phyloP scores from a whole-genome alignment of 2,888 invertebrate species.

The Stegophylla sp. region DNA sequence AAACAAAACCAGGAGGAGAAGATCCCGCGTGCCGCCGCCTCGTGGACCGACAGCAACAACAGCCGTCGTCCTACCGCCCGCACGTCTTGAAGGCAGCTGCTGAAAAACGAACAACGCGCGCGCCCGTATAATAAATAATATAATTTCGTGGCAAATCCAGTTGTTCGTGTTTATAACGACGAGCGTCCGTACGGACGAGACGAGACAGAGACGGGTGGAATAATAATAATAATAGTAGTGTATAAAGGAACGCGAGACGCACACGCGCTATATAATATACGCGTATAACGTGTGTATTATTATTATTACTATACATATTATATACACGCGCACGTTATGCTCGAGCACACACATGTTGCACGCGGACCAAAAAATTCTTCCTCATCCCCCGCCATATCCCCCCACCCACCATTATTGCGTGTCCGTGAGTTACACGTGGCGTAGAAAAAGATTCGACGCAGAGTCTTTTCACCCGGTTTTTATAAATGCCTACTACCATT shows the following conservation, averaged over 20 bases:
- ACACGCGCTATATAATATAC: slow-evolving; percentile 6
- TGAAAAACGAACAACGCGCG: slow-evolving; percentile 55
- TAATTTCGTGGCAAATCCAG: slow-evolving; percentile 54
- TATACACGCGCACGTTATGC: background rate
- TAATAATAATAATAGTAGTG: slow-evolving; percentile 36
- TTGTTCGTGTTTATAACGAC: slow-evolving; percentile 45
- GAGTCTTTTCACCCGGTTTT: too few species aligned
- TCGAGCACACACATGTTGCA: slow-evolving; percentile 45
- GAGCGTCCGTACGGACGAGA: background rate
- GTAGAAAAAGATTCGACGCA: too few species aligned
- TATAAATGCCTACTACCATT: too few species aligned
- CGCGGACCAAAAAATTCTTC: slow-evolving; percentile 14
- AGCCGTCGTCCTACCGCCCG: slow-evolving; percentile 18
- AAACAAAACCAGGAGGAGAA: too few species aligned
- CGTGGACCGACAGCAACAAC: slow-evolving; percentile 25
- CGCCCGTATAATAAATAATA: slow-evolving; percentile 5
- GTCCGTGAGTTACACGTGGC: too few species aligned
- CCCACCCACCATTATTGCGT: too few species aligned
- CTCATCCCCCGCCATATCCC: background rate
- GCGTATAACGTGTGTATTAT: too few species aligned
- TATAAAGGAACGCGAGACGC: slow-evolving; percentile 38
- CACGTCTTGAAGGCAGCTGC: slow-evolving; percentile 33
- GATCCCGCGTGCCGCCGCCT: too few species aligned
- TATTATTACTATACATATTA: too few species aligned
- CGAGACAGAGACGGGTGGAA: slow-evolving; percentile 16